phyloP scores from a whole-genome alignment of 2,888 invertebrate genomes.

The Phania funesta region DNA sequence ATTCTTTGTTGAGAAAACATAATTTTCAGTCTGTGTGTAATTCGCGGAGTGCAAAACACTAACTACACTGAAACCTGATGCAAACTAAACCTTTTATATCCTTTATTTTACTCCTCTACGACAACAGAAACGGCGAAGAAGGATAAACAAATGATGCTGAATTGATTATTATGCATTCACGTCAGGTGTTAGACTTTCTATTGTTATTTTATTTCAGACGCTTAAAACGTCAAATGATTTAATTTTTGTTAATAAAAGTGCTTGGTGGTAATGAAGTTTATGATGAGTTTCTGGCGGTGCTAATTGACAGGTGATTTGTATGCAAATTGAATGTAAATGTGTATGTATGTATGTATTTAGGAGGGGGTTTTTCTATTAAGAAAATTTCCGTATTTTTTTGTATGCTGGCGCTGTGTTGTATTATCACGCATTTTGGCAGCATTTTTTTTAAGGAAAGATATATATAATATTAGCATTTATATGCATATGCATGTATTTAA shows the following conservation, averaged over 20 bases:
- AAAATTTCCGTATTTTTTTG: no score
- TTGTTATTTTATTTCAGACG: neutral
- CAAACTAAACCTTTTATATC: conserved; percentile 51
- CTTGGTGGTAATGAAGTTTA: neutral
- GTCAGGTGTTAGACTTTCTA: conserved; percentile 12
- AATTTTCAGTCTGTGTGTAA: conserved; percentile 16
- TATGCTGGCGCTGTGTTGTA: no score
- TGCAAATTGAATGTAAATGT: conserved; percentile 9
- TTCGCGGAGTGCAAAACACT: conserved; percentile 14
- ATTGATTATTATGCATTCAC: conserved; percentile 26
- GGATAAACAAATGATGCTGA: neutral
- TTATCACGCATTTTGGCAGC: no score
- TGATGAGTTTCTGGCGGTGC: neutral
- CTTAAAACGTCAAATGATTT: conserved; percentile 37
- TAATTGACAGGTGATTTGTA: conserved; percentile 63
- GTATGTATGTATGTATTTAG: neutral
- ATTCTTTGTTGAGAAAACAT: conserved; percentile 17
- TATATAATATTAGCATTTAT: no score
- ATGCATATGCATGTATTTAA: no score
- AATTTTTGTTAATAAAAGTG: conserved; percentile 25
- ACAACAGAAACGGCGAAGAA: neutral
- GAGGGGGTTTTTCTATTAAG: no score
- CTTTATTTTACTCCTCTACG: neutral
- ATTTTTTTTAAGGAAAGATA: no score
- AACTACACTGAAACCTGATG: conserved; percentile 43